phyloP scores from a whole-genome alignment of 2,888 invertebrate genomes.

The Dexiosoma caninum region DNA sequence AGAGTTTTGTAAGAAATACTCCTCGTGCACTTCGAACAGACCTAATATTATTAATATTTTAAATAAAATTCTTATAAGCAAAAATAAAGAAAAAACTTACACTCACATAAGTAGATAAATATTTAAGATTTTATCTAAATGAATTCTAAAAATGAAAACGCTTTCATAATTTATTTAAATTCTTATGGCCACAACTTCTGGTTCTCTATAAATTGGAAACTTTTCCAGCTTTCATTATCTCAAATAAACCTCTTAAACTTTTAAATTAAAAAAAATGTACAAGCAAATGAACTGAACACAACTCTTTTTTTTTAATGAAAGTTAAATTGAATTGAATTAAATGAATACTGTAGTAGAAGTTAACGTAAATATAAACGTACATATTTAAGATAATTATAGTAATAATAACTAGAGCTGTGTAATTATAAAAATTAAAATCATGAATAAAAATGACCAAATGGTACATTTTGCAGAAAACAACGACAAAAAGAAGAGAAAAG shows the following conservation, averaged over 20 bases:
- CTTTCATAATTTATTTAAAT: background rate
- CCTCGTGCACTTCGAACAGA: too few species aligned
- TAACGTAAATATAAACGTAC: background rate
- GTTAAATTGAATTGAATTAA: slow-evolving; percentile 50
- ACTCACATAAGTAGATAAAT: background rate
- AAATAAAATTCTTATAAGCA: too few species aligned
- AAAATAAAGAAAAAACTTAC: background rate
- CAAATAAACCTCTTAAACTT: slow-evolving; percentile 38
- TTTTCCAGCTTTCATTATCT: slow-evolving; percentile 41
- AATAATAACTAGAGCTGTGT: slow-evolving; percentile 53
- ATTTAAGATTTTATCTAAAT: background rate
- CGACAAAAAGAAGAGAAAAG: background rate
- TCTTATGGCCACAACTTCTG: background rate
- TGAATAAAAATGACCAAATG: slow-evolving; percentile 59
- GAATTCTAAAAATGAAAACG: too few species aligned
- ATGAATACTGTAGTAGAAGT: slow-evolving; percentile 46
- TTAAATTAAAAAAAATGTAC: slow-evolving; percentile 10
- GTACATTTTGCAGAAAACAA: slow-evolving; percentile 24
- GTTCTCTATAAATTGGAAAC: slow-evolving; percentile 1
- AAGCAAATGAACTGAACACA: slow-evolving; percentile 46
- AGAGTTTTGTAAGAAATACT: too few species aligned
- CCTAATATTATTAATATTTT: too few species aligned
- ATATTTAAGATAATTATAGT: slow-evolving; percentile 46
- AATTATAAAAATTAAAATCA: slow-evolving; percentile 61
- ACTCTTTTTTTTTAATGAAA: slow-evolving; percentile 47